Conservation (phyloP, 2,113 vertebrate species). For the Puffinus mauretanicus region DNA sequence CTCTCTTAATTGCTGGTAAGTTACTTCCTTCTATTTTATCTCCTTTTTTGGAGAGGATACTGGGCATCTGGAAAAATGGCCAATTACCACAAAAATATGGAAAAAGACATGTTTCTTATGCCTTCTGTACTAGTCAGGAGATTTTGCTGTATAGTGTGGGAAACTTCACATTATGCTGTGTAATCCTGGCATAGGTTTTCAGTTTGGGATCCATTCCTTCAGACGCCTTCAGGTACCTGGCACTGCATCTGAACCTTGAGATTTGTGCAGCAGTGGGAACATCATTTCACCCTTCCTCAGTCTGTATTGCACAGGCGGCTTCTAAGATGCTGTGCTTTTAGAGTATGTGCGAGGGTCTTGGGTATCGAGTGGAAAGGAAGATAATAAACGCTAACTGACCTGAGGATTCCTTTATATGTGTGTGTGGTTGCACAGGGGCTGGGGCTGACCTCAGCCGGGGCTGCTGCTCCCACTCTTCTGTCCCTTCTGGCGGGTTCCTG, state of each 20-base stretch:
- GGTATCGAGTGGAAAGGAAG: background rate
- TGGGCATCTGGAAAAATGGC: background rate
- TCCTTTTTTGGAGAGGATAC: background rate
- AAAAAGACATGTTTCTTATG: background rate
- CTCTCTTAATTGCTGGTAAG: background rate
- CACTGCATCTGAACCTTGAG: background rate
- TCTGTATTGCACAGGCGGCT: background rate
- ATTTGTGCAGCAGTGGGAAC: background rate
- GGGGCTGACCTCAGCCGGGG: background rate
- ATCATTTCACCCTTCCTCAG: background rate
- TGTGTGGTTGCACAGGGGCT: background rate
- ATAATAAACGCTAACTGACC: background rate
- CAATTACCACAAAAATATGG: background rate
- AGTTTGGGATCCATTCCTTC: background rate
- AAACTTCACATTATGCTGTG: background rate
- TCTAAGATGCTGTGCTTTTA: background rate
- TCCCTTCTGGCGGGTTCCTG: background rate
- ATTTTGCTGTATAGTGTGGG: background rate
- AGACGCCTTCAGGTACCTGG: background rate
- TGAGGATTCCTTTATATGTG: background rate
- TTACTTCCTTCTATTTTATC: slow-evolving; percentile 2
- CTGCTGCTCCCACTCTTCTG: background rate
- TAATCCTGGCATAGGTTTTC: background rate
- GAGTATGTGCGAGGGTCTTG: background rate
- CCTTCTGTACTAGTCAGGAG: background rate